Evolutionary conservation across 1,140 invertebrate genomes (phyloP).

Genomic region (Dendrolimus punctatus): DNA sequence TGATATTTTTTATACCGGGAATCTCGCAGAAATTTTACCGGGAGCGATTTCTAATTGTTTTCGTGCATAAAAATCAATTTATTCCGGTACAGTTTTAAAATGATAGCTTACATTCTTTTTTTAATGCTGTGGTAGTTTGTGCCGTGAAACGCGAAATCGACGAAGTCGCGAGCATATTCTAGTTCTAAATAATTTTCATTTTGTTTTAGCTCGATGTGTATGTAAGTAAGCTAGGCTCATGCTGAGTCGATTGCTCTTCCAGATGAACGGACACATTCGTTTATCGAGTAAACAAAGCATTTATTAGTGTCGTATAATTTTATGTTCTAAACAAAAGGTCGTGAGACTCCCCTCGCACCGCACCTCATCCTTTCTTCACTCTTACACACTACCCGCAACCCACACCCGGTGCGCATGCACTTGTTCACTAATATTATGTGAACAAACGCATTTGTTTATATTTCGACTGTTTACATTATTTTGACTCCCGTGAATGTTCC

Average conservation of each 20-base stretch:
- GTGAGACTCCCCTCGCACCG: constrained; percentile 21
- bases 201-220: too few species aligned
- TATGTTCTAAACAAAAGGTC: constrained; percentile 67
- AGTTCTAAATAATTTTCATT: too few species aligned
- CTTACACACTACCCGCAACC: constrained; percentile 7
- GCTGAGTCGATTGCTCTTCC: constrained; percentile 21
- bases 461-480: constrained; percentile 51
- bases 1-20: too few species aligned
- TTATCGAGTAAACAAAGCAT: constrained; percentile 63
- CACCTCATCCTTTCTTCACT: constrained; percentile 10
- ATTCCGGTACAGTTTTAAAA: too few species aligned
- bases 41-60: too few species aligned
- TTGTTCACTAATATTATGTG: constrained; percentile 51
- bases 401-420: constrained; percentile 42
- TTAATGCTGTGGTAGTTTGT: too few species aligned
- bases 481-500: constrained; percentile 33
- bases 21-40: too few species aligned
- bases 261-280: constrained; percentile 37
- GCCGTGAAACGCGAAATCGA: too few species aligned
- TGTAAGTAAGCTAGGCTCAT: constrained; percentile 18
- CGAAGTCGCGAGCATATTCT: too few species aligned
- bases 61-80: too few species aligned
- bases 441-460: constrained; percentile 62
- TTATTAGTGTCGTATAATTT: constrained; percentile 69
- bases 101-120: too few species aligned